These are phyloP conservation scores for Cremastobaeus sp. DNA, from an alignment of 2,888 invertebrate species.

Conservation along the genomic window DNA sequence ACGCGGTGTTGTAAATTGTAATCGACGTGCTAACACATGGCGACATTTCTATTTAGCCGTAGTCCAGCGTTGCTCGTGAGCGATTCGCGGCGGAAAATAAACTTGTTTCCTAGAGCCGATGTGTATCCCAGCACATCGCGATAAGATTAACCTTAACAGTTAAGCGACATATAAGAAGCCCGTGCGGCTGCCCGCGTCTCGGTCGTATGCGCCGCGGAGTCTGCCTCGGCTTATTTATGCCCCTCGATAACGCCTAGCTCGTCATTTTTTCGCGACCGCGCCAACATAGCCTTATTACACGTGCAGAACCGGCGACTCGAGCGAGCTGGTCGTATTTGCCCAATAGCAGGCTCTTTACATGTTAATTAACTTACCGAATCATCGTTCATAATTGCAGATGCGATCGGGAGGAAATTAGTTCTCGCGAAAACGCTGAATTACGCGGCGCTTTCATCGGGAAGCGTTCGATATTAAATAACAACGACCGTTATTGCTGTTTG, in stretches of 20 bases:
- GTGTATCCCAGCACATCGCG: slow-evolving; percentile 52
- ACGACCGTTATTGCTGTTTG: too few species aligned
- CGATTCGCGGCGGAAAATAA: slow-evolving; percentile 46
- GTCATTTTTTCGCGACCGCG: slow-evolving; percentile 24
- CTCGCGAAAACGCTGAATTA: too few species aligned
- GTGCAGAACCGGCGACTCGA: slow-evolving; percentile 15
- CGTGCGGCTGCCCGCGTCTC: slow-evolving; percentile 26
- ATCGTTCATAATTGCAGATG: slow-evolving; percentile 9
- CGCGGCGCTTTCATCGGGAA: too few species aligned
- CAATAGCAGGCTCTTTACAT: slow-evolving; percentile 10
- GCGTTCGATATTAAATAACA: too few species aligned
- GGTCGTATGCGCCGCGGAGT: slow-evolving; percentile 30
- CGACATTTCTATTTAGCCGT: slow-evolving; percentile 48
- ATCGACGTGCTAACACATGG: slow-evolving; percentile 36
- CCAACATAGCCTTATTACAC: slow-evolving; percentile 9
- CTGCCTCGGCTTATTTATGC: slow-evolving; percentile 40
- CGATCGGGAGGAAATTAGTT: too few species aligned
- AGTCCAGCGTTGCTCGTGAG: slow-evolving; percentile 42
- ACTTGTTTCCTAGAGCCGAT: slow-evolving; percentile 39
- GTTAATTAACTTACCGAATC: slow-evolving; percentile 15
- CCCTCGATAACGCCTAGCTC: slow-evolving; percentile 35
- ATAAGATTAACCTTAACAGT: slow-evolving; percentile 57
- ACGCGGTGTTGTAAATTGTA: slow-evolving; percentile 36
- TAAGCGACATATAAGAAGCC: slow-evolving; percentile 46
- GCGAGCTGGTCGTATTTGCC: slow-evolving; percentile 17